Evolutionary conservation across 1,140 invertebrate species (phyloP).

Genomic region (Macrosteles quadrilineatus): DNA sequence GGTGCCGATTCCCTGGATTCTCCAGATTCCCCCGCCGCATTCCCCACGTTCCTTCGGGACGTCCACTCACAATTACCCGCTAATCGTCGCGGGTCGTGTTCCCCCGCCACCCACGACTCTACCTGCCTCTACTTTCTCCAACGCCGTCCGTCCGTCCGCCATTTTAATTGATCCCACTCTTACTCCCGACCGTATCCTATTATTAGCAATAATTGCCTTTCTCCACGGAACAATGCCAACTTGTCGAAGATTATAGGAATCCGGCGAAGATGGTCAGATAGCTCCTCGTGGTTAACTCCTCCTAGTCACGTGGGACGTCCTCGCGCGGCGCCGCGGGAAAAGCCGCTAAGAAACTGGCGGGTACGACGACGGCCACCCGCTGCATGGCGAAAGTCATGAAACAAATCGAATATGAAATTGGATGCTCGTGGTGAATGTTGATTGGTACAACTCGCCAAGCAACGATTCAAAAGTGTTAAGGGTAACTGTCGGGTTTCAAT

Average conservation of each 20-base stretch:
- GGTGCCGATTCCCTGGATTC: too few species aligned
- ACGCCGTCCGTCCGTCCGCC: neutral
- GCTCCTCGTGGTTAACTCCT: conserved; percentile 11
- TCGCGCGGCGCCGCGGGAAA: too few species aligned
- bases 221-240: conserved; percentile 23
- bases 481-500: too few species aligned
- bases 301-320: neutral
- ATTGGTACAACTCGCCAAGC: too few species aligned
- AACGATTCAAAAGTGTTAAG: too few species aligned
- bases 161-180: conserved; percentile 26
- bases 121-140: conserved; percentile 12
- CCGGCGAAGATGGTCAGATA: conserved; percentile 19
- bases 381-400: too few species aligned
- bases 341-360: too few species aligned
- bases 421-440: too few species aligned
- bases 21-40: too few species aligned
- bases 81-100: neutral
- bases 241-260: conserved; percentile 27
- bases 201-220: conserved; percentile 26
- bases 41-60: neutral
- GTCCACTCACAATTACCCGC: conserved; percentile 8
- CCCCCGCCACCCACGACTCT: conserved; percentile 7
- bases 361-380: too few species aligned
- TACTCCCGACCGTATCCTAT: conserved; percentile 21
- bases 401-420: too few species aligned